Base-by-base conservation (phyloP, 1,140 invertebrate species). In the Colletes latitarsis region DNA sequence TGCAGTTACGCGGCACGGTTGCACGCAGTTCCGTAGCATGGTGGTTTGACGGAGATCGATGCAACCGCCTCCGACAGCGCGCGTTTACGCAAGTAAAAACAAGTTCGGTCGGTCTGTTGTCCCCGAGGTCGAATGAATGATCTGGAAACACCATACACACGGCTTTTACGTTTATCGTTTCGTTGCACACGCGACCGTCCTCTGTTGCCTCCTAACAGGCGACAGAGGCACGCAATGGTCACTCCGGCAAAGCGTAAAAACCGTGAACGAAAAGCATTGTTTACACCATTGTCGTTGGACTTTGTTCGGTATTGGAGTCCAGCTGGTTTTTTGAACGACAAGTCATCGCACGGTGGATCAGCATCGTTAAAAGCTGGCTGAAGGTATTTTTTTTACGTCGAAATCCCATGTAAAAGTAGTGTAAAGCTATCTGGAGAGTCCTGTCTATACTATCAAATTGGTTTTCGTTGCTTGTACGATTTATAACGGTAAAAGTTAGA, bases 41-140 rank as follows among this genome's bases (percentile, higher is more conserved):
- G 71, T 39, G 57, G 82, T 85, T 85, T 60, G 46, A 8, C 21
- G 19, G 17, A 49, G 57, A 49, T 76, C 76, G 68, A 39, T 53
- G 30, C 46, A 55, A 49, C 53, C 76, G 17, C 73, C 58, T 19
- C 39, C 15, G 12, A 30, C 57, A 58, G 53, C 57, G 49, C 60
- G 39, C 83, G 66, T 69, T 81, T 53, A 62, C 67, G 80, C 67
- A 12, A 52, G 67, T 68, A 67, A 85, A 85, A 86, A 85, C 83
- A 77, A 78, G 69, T 58, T 66, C 53, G 60, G 64, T n/a, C n/a
- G 17, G 30, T 58, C 55, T 63, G 83, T 80, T 86, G 66, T 85
- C 83, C 77, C 73, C 68, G 30, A 41, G 30, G 73, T 76, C 69
- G 77, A 78, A 77, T 67, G 73, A 86, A 86, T 77, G 78, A 64